These are phyloP conservation scores for Eidolon dupreanum DNA, from an alignment of 2,797 vertebrate species.

Conservation along the genomic window DNA sequence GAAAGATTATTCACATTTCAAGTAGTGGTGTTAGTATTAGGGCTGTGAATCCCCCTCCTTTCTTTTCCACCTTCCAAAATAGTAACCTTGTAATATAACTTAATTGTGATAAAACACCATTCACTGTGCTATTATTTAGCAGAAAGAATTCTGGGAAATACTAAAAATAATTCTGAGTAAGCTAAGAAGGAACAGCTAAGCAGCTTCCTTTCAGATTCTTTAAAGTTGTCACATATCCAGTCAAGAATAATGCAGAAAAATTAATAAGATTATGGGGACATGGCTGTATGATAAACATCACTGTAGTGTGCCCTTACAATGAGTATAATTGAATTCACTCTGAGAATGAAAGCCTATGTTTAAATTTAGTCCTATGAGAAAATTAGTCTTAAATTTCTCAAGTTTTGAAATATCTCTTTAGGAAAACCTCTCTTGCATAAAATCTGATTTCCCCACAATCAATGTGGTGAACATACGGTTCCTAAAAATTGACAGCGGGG, in stretches of 20 bases:
- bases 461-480: not conserved
- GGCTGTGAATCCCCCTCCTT: not conserved
- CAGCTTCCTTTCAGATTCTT: conserved; percentile 24
- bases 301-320: not conserved
- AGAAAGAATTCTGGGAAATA: conserved; percentile 50
- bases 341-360: not conserved
- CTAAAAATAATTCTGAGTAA: conserved; percentile 47
- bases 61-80: not conserved
- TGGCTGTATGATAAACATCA: not conserved
- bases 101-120: conserved; percentile 17
- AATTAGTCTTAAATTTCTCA: conserved; percentile 43
- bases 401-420: conserved; percentile 33
- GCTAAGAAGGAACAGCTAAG: not conserved
- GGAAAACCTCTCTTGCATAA: not conserved
- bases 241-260: not conserved
- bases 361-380: not conserved
- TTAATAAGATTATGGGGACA: not conserved
- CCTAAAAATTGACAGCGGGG: not conserved
- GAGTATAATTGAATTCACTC: not conserved
- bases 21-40: not conserved
- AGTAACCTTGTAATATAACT: not conserved
- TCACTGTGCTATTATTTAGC: conserved; percentile 37
- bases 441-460: not conserved
- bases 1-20: conserved; percentile 50
- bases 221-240: not conserved